Conservation (phyloP, 2,797 vertebrate species). For the Chaetodon trifasciatus region DNA sequence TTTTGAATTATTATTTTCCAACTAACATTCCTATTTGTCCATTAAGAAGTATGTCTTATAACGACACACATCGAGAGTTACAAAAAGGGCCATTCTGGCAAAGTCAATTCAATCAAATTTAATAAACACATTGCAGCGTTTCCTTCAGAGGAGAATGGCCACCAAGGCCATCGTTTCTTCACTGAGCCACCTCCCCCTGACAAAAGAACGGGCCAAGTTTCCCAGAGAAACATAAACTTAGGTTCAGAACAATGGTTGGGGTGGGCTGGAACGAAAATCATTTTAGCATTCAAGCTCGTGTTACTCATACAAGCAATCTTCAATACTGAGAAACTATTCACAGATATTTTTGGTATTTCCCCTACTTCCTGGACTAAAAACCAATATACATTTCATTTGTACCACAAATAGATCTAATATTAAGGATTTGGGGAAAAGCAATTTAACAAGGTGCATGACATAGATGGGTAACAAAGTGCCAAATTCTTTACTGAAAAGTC, state of each 20-base stretch:
- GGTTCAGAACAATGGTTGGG: conserved; percentile 72
- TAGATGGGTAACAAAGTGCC: conserved; percentile 97
- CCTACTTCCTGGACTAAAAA: conserved; percentile 85
- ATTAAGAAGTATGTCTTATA: conserved; percentile 82
- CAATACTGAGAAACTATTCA: conserved; percentile 83
- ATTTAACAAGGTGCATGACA: conserved; percentile 97
- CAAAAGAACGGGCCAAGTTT: conserved; percentile 69
- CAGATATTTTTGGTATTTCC: conserved; percentile 85
- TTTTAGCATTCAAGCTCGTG: conserved; percentile 74
- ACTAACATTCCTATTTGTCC: conserved; percentile 84
- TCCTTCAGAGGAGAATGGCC: conserved; percentile 63
- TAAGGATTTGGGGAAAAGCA: conserved; percentile 91
- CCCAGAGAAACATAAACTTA: conserved; percentile 75
- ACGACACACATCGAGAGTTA: conserved; percentile 80
- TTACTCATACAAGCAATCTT: conserved; percentile 77
- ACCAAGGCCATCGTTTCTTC: conserved; percentile 73
- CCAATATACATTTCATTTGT: conserved; percentile 89
- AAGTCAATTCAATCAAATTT: conserved; percentile 73
- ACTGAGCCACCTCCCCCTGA: conserved; percentile 61
- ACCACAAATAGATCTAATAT: conserved; percentile 90
- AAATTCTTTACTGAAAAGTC: conserved; percentile 88
- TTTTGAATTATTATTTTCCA: conserved; percentile 48
- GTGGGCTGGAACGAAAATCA: conserved; percentile 60
- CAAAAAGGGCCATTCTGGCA: conserved; percentile 73
- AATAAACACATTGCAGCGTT: conserved; percentile 69